Evolutionary conservation across 1,140 invertebrate genomes (phyloP), one percentile per base, ranked within the genome.

Genomic region (Cotesia vestalis): DNA sequence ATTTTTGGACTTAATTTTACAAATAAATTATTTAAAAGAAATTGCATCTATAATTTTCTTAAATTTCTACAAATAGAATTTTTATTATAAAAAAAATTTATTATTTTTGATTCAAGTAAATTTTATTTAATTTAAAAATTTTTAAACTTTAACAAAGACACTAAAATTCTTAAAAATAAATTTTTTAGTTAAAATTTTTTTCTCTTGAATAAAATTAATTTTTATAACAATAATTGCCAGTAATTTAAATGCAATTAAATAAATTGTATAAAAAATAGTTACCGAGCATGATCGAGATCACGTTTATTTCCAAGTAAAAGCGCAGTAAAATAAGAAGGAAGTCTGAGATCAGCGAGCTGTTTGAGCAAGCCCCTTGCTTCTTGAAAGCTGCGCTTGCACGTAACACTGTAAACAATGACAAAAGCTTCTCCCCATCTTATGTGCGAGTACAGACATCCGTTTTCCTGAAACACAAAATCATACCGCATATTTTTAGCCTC

Each of bases 401-500:
- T 92, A 27, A 95, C 92, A 57, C 92, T 93, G 86, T 95, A 95
- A n/a, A 95, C 93, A 66, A 95, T 90, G 4, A 94, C 92, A 82
- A 94, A 95, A 1, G 93, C 93, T 77, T 95, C 93, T 8, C 93
- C 93, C 94, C 94, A 95, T 78, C 91, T 88, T 74, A 94, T 90
- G 80, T 94, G 92, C 73, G 93, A 92, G 69, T 91, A 91, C 1
- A 93, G 84, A 77, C 91, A 93, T n/a, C 90, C 90, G 68, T 91
- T 90, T 75, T 91, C 88, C 89, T 90, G 87, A 38, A 88, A 87
- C 66, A 78, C 75, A 71, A 69, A 53, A 66, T 27, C 27, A 53
- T 27, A 52, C 17, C 17, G 17, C 46, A 59, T 52, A 55, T 62
- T 64, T 40, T 59, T 64, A 38, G 20, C n/a, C 6, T 64, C 17